These are phyloP conservation scores for Sciurus niger DNA, from an alignment of 2,113 vertebrate genomes.

Conservation along the genomic window DNA sequence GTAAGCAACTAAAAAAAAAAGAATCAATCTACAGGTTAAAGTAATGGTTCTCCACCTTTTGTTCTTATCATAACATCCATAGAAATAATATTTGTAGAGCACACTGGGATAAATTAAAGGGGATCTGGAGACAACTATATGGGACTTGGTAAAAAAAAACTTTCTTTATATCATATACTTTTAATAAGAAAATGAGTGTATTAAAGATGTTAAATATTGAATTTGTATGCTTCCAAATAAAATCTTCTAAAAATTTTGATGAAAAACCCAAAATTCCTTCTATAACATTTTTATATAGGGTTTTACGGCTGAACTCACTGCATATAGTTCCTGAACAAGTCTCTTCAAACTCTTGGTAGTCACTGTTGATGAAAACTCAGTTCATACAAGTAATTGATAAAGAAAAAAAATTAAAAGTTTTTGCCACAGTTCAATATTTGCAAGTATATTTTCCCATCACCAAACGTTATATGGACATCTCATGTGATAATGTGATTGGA, in stretches of 20 bases:
- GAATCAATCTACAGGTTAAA: conserved; percentile 44
- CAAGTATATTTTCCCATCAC: not conserved
- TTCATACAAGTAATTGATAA: conserved; percentile 48
- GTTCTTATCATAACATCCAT: not conserved
- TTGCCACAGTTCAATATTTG: conserved; percentile 62
- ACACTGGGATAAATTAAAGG: conserved; percentile 48
- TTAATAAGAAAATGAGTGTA: conserved; percentile 48
- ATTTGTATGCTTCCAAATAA: conserved; percentile 57
- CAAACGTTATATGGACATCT: conserved; percentile 39
- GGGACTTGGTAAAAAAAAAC: not conserved
- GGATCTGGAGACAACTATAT: conserved; percentile 44
- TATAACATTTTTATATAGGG: not conserved
- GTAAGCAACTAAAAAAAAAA: no score
- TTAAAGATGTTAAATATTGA: conserved; percentile 58
- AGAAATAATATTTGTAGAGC: conserved; percentile 63
- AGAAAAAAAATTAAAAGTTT: conserved; percentile 44
- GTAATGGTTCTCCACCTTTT: conserved; percentile 13
- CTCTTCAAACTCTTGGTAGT: conserved; percentile 39
- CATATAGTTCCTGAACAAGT: conserved; percentile 32
- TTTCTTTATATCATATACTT: conserved; percentile 40
- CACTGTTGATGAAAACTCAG: conserved; percentile 40
- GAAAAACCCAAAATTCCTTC: conserved; percentile 56
- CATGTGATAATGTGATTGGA: conserved; percentile 27
- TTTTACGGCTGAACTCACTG: conserved; percentile 56
- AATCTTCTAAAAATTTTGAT: conserved; percentile 51